phyloP scores from a whole-genome alignment of 2,888 invertebrate species.

The Lasioglossum lativentre region DNA sequence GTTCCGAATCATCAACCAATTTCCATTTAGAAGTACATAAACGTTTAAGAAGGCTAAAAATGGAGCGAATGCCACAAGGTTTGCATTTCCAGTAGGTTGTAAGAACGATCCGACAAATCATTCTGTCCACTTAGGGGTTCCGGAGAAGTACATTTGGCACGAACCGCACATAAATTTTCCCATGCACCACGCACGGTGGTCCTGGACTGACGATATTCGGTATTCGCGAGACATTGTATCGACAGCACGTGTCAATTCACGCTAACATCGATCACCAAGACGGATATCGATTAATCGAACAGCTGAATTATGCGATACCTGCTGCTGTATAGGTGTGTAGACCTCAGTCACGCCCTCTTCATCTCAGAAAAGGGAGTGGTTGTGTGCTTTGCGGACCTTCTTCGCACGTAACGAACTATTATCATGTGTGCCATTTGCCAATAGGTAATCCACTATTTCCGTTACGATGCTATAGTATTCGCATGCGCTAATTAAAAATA shows the following conservation, averaged over 20 bases:
- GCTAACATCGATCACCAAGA: slow-evolving; percentile 48
- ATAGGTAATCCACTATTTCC: background rate
- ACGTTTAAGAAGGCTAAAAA: background rate
- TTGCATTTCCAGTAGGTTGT: background rate
- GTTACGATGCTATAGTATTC: background rate
- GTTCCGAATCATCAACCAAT: background rate
- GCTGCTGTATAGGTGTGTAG: slow-evolving; percentile 41
- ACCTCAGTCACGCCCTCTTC: slow-evolving; percentile 69
- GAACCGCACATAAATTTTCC: slow-evolving; percentile 17
- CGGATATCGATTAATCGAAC: slow-evolving; percentile 71
- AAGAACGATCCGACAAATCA: background rate
- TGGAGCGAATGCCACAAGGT: background rate
- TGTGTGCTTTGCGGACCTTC: slow-evolving; percentile 37
- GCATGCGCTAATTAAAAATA: background rate
- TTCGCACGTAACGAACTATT: slow-evolving; percentile 17
- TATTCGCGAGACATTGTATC: slow-evolving; percentile 47
- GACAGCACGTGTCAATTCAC: slow-evolving; percentile 69
- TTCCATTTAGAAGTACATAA: background rate
- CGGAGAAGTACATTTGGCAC: slow-evolving; percentile 14
- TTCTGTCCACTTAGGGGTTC: background rate
- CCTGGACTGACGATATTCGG: slow-evolving; percentile 11
- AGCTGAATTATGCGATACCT: slow-evolving; percentile 57
- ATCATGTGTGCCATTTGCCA: background rate
- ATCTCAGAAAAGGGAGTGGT: slow-evolving; percentile 71
- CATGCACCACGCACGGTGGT: slow-evolving; percentile 20